These are phyloP conservation scores for Aleiodes alternator DNA, from an alignment of 2,888 invertebrate genomes.

Conservation along the genomic window DNA sequence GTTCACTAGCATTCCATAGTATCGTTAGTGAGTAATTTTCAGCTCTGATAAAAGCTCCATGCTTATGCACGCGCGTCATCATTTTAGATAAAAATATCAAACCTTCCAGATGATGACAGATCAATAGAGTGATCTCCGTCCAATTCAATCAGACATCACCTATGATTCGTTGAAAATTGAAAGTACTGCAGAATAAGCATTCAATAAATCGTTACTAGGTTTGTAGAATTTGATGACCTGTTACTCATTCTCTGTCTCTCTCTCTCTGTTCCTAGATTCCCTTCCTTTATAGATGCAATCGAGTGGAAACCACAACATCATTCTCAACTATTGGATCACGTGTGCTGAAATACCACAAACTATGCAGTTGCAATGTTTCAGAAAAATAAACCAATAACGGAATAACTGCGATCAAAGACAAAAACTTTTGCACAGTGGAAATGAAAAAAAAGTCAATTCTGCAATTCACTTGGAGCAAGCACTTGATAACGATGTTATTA, in stretches of 20 bases:
- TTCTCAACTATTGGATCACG: slow-evolving; percentile 1
- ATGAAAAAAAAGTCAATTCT: too few relatives aligned
- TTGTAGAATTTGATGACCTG: slow-evolving; percentile 28
- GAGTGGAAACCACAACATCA: slow-evolving; percentile 34
- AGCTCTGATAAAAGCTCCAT: too few relatives aligned
- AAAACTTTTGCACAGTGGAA: too few relatives aligned
- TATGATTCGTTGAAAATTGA: slow-evolving; percentile 11
- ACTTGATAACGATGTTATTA: too few relatives aligned
- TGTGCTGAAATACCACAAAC: background rate
- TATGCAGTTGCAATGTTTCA: too few relatives aligned
- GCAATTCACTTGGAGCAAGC: too few relatives aligned
- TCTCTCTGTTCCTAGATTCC: too few relatives aligned
- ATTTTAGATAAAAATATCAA: slow-evolving; percentile 36
- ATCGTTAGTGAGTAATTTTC: too few relatives aligned
- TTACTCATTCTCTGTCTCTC: background rate
- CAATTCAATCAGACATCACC: slow-evolving; percentile 54
- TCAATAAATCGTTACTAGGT: slow-evolving; percentile 26
- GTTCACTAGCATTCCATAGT: slow-evolving; percentile 13
- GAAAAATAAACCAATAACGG: too few relatives aligned
- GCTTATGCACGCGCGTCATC: background rate
- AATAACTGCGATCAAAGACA: too few relatives aligned
- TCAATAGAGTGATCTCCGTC: too few relatives aligned
- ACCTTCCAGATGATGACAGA: slow-evolving; percentile 14
- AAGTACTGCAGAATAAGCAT: background rate
- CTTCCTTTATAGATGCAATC: slow-evolving; percentile 16